phyloP scores from a whole-genome alignment of 2,113 vertebrate species.

The Erinaceus europaeus region DNA sequence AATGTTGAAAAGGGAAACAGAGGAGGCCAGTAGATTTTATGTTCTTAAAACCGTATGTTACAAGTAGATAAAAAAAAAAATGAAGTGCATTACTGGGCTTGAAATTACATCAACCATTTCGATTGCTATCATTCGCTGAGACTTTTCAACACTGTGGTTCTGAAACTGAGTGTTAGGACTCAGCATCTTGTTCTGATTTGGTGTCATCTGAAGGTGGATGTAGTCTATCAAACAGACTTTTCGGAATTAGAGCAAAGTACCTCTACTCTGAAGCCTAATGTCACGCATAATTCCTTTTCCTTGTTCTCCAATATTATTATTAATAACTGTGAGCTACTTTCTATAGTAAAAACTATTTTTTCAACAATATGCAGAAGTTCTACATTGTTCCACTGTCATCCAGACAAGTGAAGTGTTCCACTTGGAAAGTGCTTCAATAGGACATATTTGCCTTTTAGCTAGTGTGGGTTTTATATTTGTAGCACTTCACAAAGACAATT shows the following conservation, averaged over 20 bases:
- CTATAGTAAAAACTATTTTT: neutral
- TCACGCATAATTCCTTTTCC: neutral
- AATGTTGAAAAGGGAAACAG: neutral
- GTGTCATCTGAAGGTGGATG: neutral
- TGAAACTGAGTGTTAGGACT: neutral
- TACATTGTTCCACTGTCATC: neutral
- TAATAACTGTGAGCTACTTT: neutral
- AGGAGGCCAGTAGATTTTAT: neutral
- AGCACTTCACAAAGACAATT: neutral
- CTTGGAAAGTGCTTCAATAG: neutral
- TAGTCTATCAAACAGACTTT: neutral
- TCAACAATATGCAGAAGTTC: neutral
- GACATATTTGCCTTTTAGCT: neutral
- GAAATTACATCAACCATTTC: neutral
- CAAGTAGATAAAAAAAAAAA: slow-evolving; percentile 25
- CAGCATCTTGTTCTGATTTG: neutral
- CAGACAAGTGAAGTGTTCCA: neutral
- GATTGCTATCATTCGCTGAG: neutral
- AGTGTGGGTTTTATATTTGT: neutral
- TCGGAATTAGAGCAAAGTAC: neutral
- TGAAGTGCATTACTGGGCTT: neutral
- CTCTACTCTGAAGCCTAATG: neutral
- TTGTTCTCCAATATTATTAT: neutral
- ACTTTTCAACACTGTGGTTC: neutral
- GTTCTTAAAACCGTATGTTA: neutral